These are phyloP conservation scores for Bugula neritina DNA, from an alignment of 2,888 invertebrate genomes.

Conservation along the genomic window DNA sequence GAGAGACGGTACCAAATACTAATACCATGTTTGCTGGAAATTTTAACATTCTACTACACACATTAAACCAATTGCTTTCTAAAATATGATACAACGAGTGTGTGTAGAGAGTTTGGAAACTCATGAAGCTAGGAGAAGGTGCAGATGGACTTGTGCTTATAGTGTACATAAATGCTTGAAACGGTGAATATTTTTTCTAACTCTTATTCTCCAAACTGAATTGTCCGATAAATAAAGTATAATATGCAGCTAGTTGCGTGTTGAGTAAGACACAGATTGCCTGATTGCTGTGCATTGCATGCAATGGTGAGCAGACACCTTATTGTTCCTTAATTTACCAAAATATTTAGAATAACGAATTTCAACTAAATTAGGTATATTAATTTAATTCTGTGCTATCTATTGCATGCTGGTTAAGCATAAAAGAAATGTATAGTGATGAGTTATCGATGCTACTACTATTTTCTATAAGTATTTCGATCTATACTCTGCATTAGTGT, in stretches of 20 bases:
- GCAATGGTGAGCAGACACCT: background rate
- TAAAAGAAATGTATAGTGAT: background rate
- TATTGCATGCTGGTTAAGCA: background rate
- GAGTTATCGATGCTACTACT: no score
- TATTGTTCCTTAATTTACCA: background rate
- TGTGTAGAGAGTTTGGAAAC: background rate
- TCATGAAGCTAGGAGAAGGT: background rate
- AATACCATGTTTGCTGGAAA: no score
- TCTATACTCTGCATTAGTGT: no score
- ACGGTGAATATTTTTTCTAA: background rate
- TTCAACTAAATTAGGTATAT: background rate
- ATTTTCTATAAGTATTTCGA: no score
- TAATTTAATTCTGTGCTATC: conserved; percentile 1
- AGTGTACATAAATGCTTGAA: background rate
- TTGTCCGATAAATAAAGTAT: background rate
- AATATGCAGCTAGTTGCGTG: background rate
- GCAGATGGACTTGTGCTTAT: background rate
- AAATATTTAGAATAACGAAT: background rate
- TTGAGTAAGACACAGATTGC: background rate
- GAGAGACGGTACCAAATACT: conserved; percentile 7
- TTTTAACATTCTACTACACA: no score
- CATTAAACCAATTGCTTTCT: no score
- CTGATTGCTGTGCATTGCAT: background rate
- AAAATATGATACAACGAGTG: no score
- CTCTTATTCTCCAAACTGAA: no score